Base-by-base conservation (phyloP, 92 coral and sea anemone genomes). In the Porites cylindrica region DNA sequence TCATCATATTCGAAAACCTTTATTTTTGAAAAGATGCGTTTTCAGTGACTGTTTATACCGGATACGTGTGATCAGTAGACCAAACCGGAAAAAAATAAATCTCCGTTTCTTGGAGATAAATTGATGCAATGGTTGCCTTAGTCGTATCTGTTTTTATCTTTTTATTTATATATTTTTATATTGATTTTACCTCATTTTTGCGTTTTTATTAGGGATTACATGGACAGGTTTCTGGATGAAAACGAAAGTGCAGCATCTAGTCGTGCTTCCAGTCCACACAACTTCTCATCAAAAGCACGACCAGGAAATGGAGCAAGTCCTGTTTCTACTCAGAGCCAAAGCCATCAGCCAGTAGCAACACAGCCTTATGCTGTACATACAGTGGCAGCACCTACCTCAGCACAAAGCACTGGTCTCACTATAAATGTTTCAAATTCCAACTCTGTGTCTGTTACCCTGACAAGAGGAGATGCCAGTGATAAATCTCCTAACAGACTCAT, bases 211-310 rank as follows among this genome's bases (percentile, higher is more conserved):
- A 97, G 99, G 85, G 99, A 97, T 72, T 97, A 97, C 91, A 97
- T 97, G 99, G 99, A 97, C 82, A 88, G 99, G 79, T 97, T 97
- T 81, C 84, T 97, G 90, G 99, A 97, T 85, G 99, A 97, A 52
- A 95, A 97, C 76, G 99, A 97, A 75, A 97, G 99, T 87, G 99
- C 99, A 18, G 99, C 99, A 71, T 97, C 99, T 14, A 97, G 99
- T 66, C 86, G 99, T 43, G 99, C 99, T 21, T 96, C 97, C 38
- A 97, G 99, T 88, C 99, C 99, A 11, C 96, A 94, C 88, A 94
- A 93, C 91, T 96, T 92, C 43, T 51, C 93, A n/a, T 83, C 86
- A 63, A 93, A 96, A 18, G 86, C 86, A 47, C 94, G 96, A 18
- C 89, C 93, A 11, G 94, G 95, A 58, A 94, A 94, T 88, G 98